Base-by-base conservation (phyloP, 23 tunicate genomes). In the Halocynthia roretzi region DNA sequence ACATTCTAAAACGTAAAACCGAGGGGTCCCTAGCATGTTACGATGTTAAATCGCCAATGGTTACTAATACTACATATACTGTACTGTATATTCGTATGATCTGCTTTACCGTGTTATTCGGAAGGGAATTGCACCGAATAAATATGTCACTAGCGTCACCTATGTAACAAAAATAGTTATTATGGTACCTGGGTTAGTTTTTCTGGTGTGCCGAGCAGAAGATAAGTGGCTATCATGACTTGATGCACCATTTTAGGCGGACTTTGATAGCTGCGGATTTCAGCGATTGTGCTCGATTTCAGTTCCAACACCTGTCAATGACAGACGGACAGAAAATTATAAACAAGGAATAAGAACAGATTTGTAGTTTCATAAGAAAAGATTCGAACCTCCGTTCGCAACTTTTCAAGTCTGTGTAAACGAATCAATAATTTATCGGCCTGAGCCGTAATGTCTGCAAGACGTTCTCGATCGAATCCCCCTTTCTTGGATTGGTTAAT, bases 251-350 rank as follows among this genome's bases (percentile, higher is more conserved):
- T 75, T 6, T 72, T 77, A 22, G 87, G 86, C 48, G 99, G 99
- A 17, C 76, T 85, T 63, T 96, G 82, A 71, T 96, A 96, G 68
- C 96, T 90, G 19, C 99, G 77, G 7, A 96, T 56, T 67, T 96
- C 99, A 19, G 94, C 87, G 55, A 96, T 96, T 49, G 99, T 96
- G 67, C 96, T 92, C 64, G 95, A 96, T 63, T 96, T 96, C 76
- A 89, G 67, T 61, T 85, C 93, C 51, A 96, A 64, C 54, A 96
- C 96, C 96, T 96, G 56, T 17, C 44, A 50, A 20, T 58, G 9
- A 76, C 51, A 8, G 15, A n/a, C 15, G 18, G 64, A 14, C 64
- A 58, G 18, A 14, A 1, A 0, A n/a, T 14, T 58, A 58, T 15
- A 15, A 58, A 58, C 18, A 14, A 58, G 64, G 17, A 58, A 58